Evolutionary conservation across 2,888 invertebrate genomes (phyloP), one percentile per base, ranked within the genome.

Genomic region (Ichneumoninae sp.): DNA sequence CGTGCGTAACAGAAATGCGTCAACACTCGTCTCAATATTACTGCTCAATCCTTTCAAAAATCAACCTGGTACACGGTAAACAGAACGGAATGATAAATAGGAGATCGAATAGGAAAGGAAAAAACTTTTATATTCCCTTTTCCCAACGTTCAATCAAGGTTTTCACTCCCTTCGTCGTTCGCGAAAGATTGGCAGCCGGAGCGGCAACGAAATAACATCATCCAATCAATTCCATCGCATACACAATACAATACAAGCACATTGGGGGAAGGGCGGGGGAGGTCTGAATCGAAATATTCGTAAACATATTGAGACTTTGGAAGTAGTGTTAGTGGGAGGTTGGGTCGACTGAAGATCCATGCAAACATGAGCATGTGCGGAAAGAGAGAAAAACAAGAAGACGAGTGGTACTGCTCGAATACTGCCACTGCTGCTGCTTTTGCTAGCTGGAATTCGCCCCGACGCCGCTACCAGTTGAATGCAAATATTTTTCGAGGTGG

Each of bases 401-500:
- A 86, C 85, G 87, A 85, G 83, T 86, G 76, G 81, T 78, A 3
- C 71, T 72, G 83, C 70, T 80, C 69, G 40, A 57, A 22, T 22
- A 13, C 57, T 57, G 57, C 57, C 33, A 7, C 36, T 19, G 33
- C 22, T 66, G 66, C 50, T 72, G 71, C 72, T 85, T 76, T 80
- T 62, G 76, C 72, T 70, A 68, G 79, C 47, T 82, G 66, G 78
- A 82, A 78, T 81, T 72, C 60, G 62, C 65, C 77, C 85, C 72
- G 57, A 52, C 72, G 82, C 65, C 80, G 87, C 87, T 89, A 88
- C 90, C 89, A 88, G 90, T 86, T 88, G 89, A 89, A 90, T 89
- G 90, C 89, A 91, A 91, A 91, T 91, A 90, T 89, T 91, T 91
- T 91, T 89, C 86, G 60, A 84, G 26, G 71, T 76, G 82, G 77